Evolutionary conservation across 2,113 vertebrate species (phyloP).

Genomic region (Indri indri): DNA sequence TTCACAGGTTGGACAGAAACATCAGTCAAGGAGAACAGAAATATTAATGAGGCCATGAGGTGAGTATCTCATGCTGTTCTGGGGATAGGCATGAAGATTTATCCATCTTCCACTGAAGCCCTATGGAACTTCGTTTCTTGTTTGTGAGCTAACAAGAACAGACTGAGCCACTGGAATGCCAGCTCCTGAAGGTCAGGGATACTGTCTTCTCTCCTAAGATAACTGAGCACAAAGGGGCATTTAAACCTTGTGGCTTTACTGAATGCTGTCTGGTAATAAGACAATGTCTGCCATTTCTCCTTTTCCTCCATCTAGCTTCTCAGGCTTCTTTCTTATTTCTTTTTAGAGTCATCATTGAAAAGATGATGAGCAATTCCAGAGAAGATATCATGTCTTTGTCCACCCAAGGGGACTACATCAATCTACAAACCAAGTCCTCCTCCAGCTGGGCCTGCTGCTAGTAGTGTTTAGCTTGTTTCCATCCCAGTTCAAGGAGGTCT

Average conservation of each 20-base stretch:
- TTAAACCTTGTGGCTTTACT: background rate
- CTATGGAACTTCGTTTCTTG: background rate
- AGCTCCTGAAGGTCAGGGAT: background rate
- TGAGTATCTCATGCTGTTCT: conserved; percentile 63
- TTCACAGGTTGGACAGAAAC: conserved; percentile 92
- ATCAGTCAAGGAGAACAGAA: conserved; percentile 94
- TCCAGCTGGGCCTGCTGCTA: conserved; percentile 85
- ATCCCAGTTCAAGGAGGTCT: background rate
- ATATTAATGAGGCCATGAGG: conserved; percentile 91
- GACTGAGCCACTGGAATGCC: background rate
- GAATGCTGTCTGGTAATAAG: background rate
- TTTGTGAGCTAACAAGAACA: background rate
- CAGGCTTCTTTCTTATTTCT: background rate
- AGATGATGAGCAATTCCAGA: conserved; percentile 84
- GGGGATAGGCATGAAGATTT: background rate
- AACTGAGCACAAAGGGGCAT: background rate
- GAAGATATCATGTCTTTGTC: conserved; percentile 78
- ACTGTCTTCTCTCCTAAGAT: background rate
- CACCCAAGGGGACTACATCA: conserved; percentile 84
- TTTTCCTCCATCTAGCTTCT: background rate
- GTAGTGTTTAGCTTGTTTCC: background rate
- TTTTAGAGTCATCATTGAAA: conserved; percentile 86
- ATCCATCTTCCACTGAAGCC: background rate
- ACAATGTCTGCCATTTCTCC: background rate
- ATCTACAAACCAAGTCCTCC: conserved; percentile 76